Percentiles rank a stretch among this genome's conserved stretches.
phyloP scores from a whole-genome alignment of 2,113 vertebrate species.

The Onychorhynchus coronatus region DNA sequence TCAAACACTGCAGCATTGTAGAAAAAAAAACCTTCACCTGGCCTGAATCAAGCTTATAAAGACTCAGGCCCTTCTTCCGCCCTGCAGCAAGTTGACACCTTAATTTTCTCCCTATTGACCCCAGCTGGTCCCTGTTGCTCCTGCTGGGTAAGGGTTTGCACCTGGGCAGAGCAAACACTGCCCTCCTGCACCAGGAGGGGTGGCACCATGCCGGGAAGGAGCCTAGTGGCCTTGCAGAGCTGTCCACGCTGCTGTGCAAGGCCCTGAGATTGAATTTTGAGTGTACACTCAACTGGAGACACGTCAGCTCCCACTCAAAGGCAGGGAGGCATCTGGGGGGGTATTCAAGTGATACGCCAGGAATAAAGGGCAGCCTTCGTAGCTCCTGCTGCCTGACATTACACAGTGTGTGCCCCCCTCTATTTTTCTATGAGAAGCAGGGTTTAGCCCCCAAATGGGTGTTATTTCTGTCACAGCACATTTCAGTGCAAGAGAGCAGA shows the following conservation, averaged over 20 bases:
- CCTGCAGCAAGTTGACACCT: neutral
- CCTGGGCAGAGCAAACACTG: neutral
- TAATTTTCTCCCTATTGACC: accelerated
- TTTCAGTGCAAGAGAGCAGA: accelerated
- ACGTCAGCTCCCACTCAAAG: accelerated
- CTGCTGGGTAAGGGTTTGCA: accelerated
- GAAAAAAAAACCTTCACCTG: accelerated
- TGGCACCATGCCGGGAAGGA: accelerated
- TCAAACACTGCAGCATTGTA: accelerated
- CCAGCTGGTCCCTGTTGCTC: neutral
- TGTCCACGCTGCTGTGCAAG: accelerated
- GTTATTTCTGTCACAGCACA: accelerated
- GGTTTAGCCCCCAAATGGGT: neutral
- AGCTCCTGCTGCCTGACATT: neutral
- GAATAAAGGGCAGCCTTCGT: neutral
- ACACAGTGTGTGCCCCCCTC: accelerated
- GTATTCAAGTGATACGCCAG: neutral
- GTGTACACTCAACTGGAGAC: accelerated
- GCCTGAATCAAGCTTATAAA: neutral
- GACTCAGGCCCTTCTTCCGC: neutral
- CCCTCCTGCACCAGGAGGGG: neutral
- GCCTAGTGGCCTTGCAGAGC: neutral
- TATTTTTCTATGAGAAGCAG: neutral
- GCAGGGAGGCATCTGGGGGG: neutral
- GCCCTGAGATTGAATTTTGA: neutral